Evolutionary conservation across 2,113 vertebrate genomes (phyloP), one percentile per base, ranked within the genome.

Genomic region (Rhinolophus sinicus): DNA sequence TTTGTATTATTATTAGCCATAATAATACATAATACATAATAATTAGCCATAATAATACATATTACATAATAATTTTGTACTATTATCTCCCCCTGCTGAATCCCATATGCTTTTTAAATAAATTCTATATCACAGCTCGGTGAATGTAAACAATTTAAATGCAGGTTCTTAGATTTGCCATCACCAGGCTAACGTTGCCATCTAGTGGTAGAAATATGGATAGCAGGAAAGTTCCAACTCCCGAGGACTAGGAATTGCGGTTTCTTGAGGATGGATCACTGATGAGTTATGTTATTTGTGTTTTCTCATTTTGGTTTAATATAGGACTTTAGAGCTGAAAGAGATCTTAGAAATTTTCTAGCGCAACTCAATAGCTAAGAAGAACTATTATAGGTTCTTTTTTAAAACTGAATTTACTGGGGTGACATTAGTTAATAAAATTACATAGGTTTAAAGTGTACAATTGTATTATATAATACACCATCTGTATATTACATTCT

Each of bases 151-250:
- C 30, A 19, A 47, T 89, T 91, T 26, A 65, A 93, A 82, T 10
- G 18, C 60, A 13, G 16, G 60, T 1, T 1, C 4, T 44, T 58
- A 54, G 28, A 35, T 70, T 80, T 56, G 30, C 14, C 26, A 58
- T 76, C 13, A 38, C 26, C 50, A 77, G 96, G 90, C 90, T 85
- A 67, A 67, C 58, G 75, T 90, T 97, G 98, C 98, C 98, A 83
- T 84, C 98, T 97, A 75, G 97, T 93, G 98, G 98, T 86, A 10
- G 30, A 1, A 73, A 33, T 24, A 0, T 3, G 26, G 30, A 88
- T 35, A 90, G 77, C 67, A 85, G 73, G 62, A 21, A 80, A 70
- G n/a, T 40, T 52, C 26, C 35, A 54, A 28, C 14, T n/a, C 2
- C 0, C 0, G 35, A 26, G 18, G 8, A 33, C 19, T 24, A 40